phyloP scores from a whole-genome alignment of 2,797 vertebrate species.

The Myotis myotis region DNA sequence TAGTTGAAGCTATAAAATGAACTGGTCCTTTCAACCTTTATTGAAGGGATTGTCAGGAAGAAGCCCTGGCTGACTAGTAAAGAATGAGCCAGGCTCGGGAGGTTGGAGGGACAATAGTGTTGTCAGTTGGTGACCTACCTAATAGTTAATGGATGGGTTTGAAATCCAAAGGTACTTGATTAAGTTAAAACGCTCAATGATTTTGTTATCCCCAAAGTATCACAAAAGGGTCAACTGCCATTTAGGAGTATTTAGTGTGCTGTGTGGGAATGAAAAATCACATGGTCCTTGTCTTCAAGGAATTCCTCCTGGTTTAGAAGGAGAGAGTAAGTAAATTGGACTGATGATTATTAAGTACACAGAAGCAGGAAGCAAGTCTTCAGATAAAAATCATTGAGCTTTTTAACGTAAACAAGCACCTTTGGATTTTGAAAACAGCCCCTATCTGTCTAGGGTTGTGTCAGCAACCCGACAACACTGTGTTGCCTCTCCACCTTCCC shows the following conservation, averaged over 20 bases:
- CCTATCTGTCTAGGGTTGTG: accelerated
- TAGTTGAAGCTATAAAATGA: not conserved
- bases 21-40: not conserved
- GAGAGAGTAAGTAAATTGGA: not conserved
- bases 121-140: not conserved
- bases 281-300: not conserved
- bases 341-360: not conserved
- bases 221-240: not conserved
- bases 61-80: not conserved
- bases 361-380: not conserved
- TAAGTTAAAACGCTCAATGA: not conserved
- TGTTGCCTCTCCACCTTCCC: not conserved
- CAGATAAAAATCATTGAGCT: not conserved
- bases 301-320: not conserved
- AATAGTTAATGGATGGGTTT: not conserved
- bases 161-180: not conserved
- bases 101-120: not conserved
- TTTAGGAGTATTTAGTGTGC: not conserved
- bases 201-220: not conserved
- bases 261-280: not conserved
- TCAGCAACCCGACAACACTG: not conserved
- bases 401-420: not conserved
- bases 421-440: not conserved
- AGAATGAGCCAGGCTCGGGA: not conserved
- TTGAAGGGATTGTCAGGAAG: not conserved